A percentile compares a stretch with the other conserved stretches of the same genome.
Conservation (phyloP, 2,113 vertebrate genomes). For the Nerophis lumbriciformis region DNA sequence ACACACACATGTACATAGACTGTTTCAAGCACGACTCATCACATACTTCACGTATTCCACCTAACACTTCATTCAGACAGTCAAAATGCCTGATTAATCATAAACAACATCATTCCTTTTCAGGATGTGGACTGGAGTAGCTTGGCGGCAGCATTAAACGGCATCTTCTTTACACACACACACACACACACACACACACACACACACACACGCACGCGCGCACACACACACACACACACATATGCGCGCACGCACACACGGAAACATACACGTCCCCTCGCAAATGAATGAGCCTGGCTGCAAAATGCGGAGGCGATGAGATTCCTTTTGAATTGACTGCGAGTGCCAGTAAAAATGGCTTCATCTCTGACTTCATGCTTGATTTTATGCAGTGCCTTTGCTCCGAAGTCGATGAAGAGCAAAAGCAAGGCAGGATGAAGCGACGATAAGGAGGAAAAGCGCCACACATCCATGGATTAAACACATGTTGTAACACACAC, state of each 20-base stretch:
- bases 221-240: background rate
- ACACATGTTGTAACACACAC: no score
- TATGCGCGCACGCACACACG: background rate
- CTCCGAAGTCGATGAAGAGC: background rate
- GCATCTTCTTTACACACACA: no score
- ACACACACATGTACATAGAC: background rate
- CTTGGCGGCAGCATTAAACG: no score
- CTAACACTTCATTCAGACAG: background rate
- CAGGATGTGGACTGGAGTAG: no score
- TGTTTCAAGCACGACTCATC: background rate
- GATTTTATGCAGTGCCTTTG: background rate
- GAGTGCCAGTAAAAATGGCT: conserved; percentile 8
- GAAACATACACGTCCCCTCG: background rate
- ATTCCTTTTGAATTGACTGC: conserved; percentile 11
- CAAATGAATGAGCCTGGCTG: conserved; percentile 29
- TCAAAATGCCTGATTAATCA: background rate
- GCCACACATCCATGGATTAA: background rate
- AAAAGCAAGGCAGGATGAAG: background rate
- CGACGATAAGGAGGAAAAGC: background rate
- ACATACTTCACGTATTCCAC: background rate
- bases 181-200: background rate
- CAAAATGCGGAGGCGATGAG: conserved; percentile 12
- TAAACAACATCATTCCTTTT: background rate
- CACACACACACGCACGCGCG: background rate
- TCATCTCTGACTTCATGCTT: conserved; percentile 12